Conservation (phyloP, 2,888 invertebrate species). For the Rhabditophanes sp. region DNA sequence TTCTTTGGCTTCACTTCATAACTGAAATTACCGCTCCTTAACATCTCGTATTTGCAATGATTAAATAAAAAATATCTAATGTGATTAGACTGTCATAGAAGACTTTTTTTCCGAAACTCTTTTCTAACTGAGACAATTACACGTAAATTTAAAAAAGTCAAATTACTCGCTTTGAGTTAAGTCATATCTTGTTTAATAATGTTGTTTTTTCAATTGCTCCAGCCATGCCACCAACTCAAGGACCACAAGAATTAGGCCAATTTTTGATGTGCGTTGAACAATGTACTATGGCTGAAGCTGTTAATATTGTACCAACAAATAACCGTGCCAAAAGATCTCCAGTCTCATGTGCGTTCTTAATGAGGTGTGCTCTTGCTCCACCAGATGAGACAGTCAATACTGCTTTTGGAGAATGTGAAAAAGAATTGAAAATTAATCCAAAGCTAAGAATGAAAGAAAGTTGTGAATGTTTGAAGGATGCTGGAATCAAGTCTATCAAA, state of each 20-base stretch:
- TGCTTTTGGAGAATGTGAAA: conserved; percentile 33
- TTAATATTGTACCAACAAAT: conserved; percentile 11
- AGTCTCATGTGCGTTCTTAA: conserved; percentile 33
- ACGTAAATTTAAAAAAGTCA: too few relatives aligned
- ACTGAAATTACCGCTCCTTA: too few relatives aligned
- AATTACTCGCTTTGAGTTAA: too few relatives aligned
- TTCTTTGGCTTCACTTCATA: too few relatives aligned
- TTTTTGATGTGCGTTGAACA: conserved; percentile 40
- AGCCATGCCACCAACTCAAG: too few relatives aligned
- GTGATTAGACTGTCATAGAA: too few relatives aligned
- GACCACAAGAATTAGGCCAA: conserved; percentile 25
- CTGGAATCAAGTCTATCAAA: conserved; percentile 22
- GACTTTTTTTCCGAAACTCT: too few relatives aligned
- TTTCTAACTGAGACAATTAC: too few relatives aligned
- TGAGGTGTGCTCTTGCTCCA: conserved; percentile 37
- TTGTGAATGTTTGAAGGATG: conserved; percentile 30
- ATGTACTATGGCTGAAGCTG: conserved; percentile 28
- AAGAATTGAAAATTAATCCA: conserved; percentile 26
- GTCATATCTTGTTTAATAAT: too few relatives aligned
- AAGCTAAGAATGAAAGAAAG: conserved; percentile 21
- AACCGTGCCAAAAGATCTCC: conserved; percentile 18
- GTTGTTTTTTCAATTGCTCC: too few relatives aligned
- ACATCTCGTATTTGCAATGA: too few relatives aligned
- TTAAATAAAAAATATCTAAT: too few relatives aligned
- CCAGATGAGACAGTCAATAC: conserved; percentile 24